These are phyloP conservation scores for Dicerorhinus sumatrensis DNA, from an alignment of 2,113 vertebrate species.

Conservation along the genomic window DNA sequence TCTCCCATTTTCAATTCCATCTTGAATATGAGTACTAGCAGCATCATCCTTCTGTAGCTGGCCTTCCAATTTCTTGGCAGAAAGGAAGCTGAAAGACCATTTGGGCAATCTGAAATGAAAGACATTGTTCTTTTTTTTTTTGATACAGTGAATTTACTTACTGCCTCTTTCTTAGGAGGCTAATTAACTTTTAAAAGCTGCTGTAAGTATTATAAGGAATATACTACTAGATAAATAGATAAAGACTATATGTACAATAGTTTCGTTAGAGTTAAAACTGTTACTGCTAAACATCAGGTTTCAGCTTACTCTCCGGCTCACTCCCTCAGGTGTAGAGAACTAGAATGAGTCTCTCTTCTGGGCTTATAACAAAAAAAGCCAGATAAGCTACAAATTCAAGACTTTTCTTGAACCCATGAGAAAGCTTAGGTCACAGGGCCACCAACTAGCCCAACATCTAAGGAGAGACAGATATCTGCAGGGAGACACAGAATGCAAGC, in stretches of 20 bases:
- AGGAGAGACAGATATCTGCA: not conserved
- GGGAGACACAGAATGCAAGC: not conserved
- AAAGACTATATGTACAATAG: not conserved
- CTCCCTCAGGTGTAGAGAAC: not conserved
- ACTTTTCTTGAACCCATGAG: not conserved
- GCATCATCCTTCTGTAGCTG: not conserved
- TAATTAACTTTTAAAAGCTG: not conserved
- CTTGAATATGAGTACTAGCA: not conserved
- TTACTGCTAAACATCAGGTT: not conserved
- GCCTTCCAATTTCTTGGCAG: not conserved
- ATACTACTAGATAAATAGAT: not conserved
- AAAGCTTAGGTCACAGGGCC: not conserved
- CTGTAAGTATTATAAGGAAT: not conserved
- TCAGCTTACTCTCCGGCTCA: not conserved
- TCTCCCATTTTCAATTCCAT: not conserved
- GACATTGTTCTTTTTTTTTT: not conserved
- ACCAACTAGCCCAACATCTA: not conserved
- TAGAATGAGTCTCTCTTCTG: not conserved
- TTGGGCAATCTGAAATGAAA: constrained; percentile 36
- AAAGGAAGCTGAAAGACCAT: not conserved
- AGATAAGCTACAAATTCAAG: not conserved
- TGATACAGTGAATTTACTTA: not conserved
- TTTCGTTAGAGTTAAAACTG: not conserved
- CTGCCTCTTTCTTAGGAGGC: not conserved
- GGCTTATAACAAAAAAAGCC: not conserved